Evolutionary conservation across 2,888 invertebrate genomes (phyloP), one percentile per base, ranked within the genome.

Genomic region (Zele albiditarsus): DNA sequence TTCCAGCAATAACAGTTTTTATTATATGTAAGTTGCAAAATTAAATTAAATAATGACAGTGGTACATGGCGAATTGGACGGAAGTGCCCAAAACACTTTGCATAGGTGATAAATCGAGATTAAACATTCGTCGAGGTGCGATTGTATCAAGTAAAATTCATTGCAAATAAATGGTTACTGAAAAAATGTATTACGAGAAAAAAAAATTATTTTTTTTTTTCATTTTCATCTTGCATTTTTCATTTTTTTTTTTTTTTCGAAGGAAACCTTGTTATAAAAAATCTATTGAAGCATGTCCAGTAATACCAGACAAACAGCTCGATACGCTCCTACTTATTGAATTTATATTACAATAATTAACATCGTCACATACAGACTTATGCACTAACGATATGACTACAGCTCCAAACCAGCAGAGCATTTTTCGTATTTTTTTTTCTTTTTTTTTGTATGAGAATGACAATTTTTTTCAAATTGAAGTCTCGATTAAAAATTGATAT

Each of bases 281-380:
- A 86, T 85, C 85, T 86, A 85, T 84, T 80, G 82, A 86, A 86
- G 85, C 86, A 84, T 82, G 85, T 81, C 86, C 84, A 81, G 83
- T 82, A 81, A 82, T 79, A 84, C 82, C 82, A 80, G 84, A 84
- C 85, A 83, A 87, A 87, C 84, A 84, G 83, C 83, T 84, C 83
- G 83, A 84, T 84, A 85, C 85, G 86, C 85, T 85, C 82, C 85
- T 86, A 86, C 84, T 82, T 85, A 84, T 83, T 85, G 84, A 83
- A 85, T 82, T 84, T 87, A 88, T 87, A 87, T 88, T 88, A 88
- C 87, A 87, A 86, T 88, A 88, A 87, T 87, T 87, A 88, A 87
- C 87, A 87, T 86, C 85, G 84, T 86, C 86, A 87, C 87, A 87
- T 87, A 87, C 87, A 86, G 85, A 84, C 86, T 88, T 87, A 87